Evolutionary conservation across 2,797 vertebrate species (phyloP).

Genomic region (Neosalanx taihuensis): DNA sequence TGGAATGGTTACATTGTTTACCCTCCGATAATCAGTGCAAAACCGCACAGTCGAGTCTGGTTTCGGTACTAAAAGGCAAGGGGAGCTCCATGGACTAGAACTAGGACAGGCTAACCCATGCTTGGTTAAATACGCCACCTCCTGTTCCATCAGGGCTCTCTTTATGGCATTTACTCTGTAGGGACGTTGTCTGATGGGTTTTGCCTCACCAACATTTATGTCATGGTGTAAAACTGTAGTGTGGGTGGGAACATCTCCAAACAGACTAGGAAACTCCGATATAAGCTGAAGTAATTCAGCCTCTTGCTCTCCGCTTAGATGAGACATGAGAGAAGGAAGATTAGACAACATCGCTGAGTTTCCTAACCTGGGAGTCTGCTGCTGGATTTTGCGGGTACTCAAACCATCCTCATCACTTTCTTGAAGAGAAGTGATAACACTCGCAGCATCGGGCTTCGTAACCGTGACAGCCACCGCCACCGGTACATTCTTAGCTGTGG

Average conservation of each 20-base stretch:
- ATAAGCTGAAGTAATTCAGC: not conserved
- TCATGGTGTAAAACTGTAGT: not conserved
- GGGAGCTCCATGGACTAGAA: not conserved
- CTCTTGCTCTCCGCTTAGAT: not conserved
- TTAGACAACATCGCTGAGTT: not conserved
- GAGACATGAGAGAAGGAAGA: not conserved
- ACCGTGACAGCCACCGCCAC: too few relatives aligned
- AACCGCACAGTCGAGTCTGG: not conserved
- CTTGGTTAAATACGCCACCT: not conserved
- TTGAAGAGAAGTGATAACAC: too few relatives aligned
- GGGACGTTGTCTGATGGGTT: not conserved
- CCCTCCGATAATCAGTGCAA: not conserved
- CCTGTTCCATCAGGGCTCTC: not conserved
- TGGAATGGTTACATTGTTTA: too few relatives aligned
- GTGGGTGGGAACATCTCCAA: not conserved
- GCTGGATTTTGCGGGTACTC: not conserved
- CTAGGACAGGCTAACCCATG: too few relatives aligned
- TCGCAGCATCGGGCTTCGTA: too few relatives aligned
- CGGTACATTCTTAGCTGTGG: too few relatives aligned
- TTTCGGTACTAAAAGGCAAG: not conserved
- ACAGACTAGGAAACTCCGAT: not conserved
- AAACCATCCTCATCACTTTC: constrained; percentile 16
- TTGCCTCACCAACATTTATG: not conserved
- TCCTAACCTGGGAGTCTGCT: not conserved
- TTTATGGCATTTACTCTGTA: not conserved